A percentile compares a stretch with the other conserved stretches of the same genome.
phyloP scores from a whole-genome alignment of 2,888 invertebrate genomes.

The Protodeltote pygarga region DNA sequence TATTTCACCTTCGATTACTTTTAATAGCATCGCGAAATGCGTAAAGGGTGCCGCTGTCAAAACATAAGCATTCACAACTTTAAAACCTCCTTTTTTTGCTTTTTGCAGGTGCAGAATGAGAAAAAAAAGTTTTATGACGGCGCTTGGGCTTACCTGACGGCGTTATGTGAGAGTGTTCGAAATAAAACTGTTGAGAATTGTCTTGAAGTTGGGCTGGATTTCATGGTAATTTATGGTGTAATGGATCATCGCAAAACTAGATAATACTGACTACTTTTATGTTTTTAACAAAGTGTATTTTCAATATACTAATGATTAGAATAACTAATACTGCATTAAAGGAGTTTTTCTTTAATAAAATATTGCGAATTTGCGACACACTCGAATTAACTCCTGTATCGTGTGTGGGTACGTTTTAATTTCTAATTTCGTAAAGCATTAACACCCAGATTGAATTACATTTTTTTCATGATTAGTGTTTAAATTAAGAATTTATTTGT shows the following conservation, averaged over 20 bases:
- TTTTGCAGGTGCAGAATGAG: conserved; percentile 77
- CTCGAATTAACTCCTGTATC: too few relatives aligned
- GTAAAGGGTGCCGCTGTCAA: conserved; percentile 81
- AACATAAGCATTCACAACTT: conserved; percentile 68
- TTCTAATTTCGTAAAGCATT: too few relatives aligned
- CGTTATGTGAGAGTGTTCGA: conserved; percentile 38
- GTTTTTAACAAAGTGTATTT: too few relatives aligned
- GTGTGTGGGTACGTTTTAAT: too few relatives aligned
- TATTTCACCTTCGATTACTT: conserved; percentile 56
- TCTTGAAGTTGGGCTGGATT: conserved; percentile 21
- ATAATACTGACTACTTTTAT: too few relatives aligned
- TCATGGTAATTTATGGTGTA: conserved; percentile 25
- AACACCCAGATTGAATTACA: too few relatives aligned
- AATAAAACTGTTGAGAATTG: conserved; percentile 38
- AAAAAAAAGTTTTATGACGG: conserved; percentile 77
- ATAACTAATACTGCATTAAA: too few relatives aligned
- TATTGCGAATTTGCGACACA: too few relatives aligned
- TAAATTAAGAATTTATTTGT: too few relatives aligned
- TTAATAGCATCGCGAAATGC: conserved; percentile 55
- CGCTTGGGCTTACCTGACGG: conserved; percentile 68
- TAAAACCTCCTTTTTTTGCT: conserved; percentile 59
- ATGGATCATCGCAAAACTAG: conserved; percentile 14
- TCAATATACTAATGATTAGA: too few relatives aligned
- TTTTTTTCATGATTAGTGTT: too few relatives aligned
- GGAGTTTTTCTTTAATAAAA: too few relatives aligned